phyloP scores from a whole-genome alignment of 2,113 vertebrate genomes.

The Petrocephalus microphthalmus region DNA sequence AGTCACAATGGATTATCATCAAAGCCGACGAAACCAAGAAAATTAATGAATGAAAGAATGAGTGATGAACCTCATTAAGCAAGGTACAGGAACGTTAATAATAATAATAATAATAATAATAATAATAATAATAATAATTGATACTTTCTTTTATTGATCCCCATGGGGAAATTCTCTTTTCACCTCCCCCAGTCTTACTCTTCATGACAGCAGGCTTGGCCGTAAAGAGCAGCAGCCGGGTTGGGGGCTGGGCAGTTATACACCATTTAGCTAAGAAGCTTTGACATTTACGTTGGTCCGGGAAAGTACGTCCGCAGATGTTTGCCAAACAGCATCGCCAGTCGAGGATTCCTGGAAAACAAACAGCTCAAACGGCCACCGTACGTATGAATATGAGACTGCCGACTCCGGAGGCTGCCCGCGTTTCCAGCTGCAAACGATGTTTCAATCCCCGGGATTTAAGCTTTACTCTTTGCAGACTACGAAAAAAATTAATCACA shows the following conservation, averaged over 20 bases:
- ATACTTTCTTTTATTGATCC: too few relatives aligned
- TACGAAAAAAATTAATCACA: background rate
- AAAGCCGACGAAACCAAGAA: background rate
- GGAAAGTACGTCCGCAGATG: conserved; percentile 13
- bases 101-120: too few relatives aligned
- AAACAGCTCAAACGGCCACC: background rate
- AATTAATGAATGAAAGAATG: conserved; percentile 1
- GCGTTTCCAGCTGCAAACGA: background rate
- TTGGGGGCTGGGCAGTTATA: background rate
- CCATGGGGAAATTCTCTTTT: too few relatives aligned
- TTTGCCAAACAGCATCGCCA: conserved; percentile 6
- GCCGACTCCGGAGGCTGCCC: background rate
- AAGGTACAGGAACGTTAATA: background rate
- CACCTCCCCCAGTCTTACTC: too few relatives aligned
- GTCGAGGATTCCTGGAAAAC: background rate
- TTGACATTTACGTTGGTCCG: conserved; percentile 16
- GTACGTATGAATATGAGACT: background rate
- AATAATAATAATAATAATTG: too few relatives aligned
- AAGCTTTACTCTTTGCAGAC: background rate
- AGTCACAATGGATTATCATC: background rate
- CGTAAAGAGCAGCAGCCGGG: too few relatives aligned
- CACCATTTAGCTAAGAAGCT: conserved; percentile 22
- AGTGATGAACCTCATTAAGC: conserved; percentile 5
- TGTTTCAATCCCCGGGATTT: background rate
- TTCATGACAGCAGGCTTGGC: too few relatives aligned